Evolutionary conservation across 2,797 vertebrate species (phyloP), one percentile per base, ranked within the genome.

Genomic region (Gymnocypris eckloni): DNA sequence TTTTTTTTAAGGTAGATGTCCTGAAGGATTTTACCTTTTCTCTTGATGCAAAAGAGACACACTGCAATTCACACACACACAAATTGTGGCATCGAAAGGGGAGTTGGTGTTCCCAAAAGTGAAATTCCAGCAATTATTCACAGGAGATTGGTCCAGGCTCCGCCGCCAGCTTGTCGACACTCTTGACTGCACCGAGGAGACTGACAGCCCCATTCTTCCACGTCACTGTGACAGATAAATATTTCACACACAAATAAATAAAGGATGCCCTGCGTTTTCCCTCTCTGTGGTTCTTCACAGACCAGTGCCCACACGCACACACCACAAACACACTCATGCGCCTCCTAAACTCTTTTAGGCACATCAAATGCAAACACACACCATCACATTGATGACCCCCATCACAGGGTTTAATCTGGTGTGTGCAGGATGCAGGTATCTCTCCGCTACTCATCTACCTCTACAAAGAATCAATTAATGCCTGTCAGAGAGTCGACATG

Each of bases 231-330:
- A 96, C 95, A 95, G 91, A 98, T 99, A 97, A 99, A 99, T 99
- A 99, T 99, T 99, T 98, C 96, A 99, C 95, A 96, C 95, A 95
- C 96, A 96, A 96, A 98, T 99, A 98, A 99, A 99, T 99, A 99
- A 99, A 98, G 97, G 95, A 99, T 98, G 97, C 92, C 90, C 88
- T 88, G 92, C 95, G 96, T 96, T 97, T 97, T 97, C 96, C 95
- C 94, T 96, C 90, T 96, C 95, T 98, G 97, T 94, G 95, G 94
- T 96, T 97, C 96, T 97, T 97, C 93, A 95, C 96, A 96, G 96
- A 90, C 95, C 95, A 95, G 93, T 96, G 96, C 96, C 95, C 97
- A 96, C 93, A 92, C 85, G 75, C 87, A 78, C 88, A 76, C 90
- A 90, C 48, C 67, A 70, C 18, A 72, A 28, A 52, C 90, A 91